These are phyloP conservation scores for Cataglyphis rosenhaueri DNA, from an alignment of 2,888 invertebrate species.

Conservation along the genomic window DNA sequence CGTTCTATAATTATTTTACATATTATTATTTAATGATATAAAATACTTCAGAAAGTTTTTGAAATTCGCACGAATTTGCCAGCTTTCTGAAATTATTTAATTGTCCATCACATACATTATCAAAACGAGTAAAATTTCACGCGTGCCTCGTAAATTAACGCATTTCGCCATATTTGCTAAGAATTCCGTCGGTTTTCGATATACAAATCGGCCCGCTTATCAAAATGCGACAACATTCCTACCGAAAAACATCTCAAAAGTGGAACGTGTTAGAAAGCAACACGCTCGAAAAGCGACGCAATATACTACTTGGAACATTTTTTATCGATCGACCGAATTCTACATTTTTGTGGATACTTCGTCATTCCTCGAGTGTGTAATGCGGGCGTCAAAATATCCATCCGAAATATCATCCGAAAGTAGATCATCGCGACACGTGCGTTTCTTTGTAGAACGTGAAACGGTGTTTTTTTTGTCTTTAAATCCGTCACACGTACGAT, in stretches of 20 bases:
- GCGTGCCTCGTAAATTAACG: constrained; percentile 10
- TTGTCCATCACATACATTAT: background rate
- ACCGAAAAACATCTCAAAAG: constrained; percentile 65
- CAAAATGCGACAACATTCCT: constrained; percentile 54
- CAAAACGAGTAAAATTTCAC: background rate
- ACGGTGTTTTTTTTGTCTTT: background rate
- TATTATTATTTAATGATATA: background rate
- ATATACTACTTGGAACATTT: constrained; percentile 55
- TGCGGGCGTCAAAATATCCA: constrained; percentile 29
- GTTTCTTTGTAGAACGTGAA: background rate
- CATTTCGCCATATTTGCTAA: background rate
- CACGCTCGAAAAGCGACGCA: constrained; percentile 54
- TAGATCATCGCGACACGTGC: constrained; percentile 54
- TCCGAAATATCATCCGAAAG: constrained; percentile 54
- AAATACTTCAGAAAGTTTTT: background rate
- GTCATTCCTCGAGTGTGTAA: constrained; percentile 15
- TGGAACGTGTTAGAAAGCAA: constrained; percentile 71
- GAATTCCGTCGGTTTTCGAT: background rate
- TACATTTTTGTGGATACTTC: constrained; percentile 43
- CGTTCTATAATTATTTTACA: background rate
- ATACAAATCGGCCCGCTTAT: constrained; percentile 48
- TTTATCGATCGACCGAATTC: constrained; percentile 58
- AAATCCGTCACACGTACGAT: constrained; percentile 11
- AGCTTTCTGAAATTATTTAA: constrained; percentile 19
- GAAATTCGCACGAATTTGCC: background rate